Base-by-base conservation (phyloP, 1,140 invertebrate genomes). In the Meloidogyne chitwoodi region DNA sequence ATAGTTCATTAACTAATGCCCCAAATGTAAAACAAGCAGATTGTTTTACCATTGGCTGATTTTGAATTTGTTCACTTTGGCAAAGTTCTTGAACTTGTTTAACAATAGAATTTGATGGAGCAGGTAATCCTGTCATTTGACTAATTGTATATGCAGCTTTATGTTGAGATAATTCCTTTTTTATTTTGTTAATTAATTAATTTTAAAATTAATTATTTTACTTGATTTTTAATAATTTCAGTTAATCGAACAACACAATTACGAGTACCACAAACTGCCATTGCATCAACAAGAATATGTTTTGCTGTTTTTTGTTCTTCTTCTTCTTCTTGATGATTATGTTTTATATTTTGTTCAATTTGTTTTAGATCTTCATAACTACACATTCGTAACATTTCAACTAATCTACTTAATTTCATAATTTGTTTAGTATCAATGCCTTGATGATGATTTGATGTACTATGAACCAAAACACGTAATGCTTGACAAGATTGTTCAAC, bases 231-330 rank as follows among this genome's bases (percentile, higher is more conserved):
- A 29, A 79, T 82, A 24, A 71, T 72, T 14, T 84, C 69, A 31
- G 41, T 61, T 16, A 84, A 44, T 14, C 26, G 56, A 22, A 83
- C n/a, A 6, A 81, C 44, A 26, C 75, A 64, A 63, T 83, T 83
- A 11, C 62, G 56, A 22, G 81, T 78, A n/a, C 81, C 81, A 38
- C 72, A 78, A 19, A 80, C 64, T 19, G 80, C 81, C 41, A 83
- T 34, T 24, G 66, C 71, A 68, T 83, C 77, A n/a, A 71, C 48
- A 66, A 83, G 76, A 24, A 82, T 24, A 14, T 73, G 75, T 31
- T 80, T 61, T 19, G 71, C 34, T n/a, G 48, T 56, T 56, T n/a
- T 1, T 29, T 62, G 19, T 27, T 80, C 2, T 19, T 82, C 19
- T 16, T 72, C n/a, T 24, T 48, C 19, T 16, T 48, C 26, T n/a